phyloP scores from a whole-genome alignment of 2,113 vertebrate genomes.

The Lagopus muta region DNA sequence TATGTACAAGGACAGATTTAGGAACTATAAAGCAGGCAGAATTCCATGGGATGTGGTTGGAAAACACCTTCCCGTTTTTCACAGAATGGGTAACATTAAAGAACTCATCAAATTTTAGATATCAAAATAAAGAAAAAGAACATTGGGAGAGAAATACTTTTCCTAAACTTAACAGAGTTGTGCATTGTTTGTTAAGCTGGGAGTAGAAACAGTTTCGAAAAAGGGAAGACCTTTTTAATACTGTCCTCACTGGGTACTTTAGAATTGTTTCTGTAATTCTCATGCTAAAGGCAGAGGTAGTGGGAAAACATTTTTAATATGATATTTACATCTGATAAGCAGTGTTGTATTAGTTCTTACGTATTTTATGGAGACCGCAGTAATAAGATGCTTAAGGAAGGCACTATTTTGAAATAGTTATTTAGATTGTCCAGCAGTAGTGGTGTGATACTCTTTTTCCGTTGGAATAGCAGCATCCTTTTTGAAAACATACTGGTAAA shows the following conservation, averaged over 20 bases:
- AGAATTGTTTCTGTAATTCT: not conserved
- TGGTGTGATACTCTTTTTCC: slow-evolving; percentile 26
- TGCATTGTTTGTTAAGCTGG: not conserved
- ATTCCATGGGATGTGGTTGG: not conserved
- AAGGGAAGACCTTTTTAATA: not conserved
- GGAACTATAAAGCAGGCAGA: not conserved
- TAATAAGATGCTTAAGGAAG: not conserved
- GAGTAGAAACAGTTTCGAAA: not conserved
- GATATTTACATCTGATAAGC: not conserved
- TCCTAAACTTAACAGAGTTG: no score
- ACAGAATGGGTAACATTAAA: not conserved
- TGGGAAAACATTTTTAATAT: not conserved
- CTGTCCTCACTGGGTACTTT: not conserved
- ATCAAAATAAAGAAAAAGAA: not conserved
- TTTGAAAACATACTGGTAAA: slow-evolving; percentile 37
- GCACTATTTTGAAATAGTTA: not conserved
- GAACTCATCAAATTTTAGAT: not conserved
- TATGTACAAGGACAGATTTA: not conserved
- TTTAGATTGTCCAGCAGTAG: not conserved
- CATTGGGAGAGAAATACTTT: not conserved
- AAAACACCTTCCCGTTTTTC: not conserved
- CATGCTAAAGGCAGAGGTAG: not conserved
- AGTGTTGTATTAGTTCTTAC: not conserved
- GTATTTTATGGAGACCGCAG: not conserved
- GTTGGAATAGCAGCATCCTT: slow-evolving; percentile 1